phyloP scores from a whole-genome alignment of 2,113 vertebrate genomes.

The Brienomyrus longianalis region DNA sequence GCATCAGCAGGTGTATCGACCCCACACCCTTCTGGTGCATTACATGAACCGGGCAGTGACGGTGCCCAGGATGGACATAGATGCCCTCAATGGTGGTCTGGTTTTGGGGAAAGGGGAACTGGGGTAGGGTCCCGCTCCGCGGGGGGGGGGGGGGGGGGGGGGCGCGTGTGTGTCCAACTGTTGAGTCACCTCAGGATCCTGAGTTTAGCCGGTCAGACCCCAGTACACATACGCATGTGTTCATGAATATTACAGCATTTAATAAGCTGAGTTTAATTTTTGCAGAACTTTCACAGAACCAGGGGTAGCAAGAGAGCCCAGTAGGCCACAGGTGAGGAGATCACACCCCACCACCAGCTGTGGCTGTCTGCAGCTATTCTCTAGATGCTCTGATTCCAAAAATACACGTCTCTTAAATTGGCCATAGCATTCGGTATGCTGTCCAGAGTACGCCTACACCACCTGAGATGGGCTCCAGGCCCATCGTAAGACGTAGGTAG shows the following conservation, averaged over 20 bases:
- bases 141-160: background rate
- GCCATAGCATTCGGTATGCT: background rate
- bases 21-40: background rate
- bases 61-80: background rate
- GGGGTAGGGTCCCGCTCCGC: background rate
- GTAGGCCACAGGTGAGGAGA: background rate
- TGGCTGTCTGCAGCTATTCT: background rate
- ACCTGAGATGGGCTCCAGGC: background rate
- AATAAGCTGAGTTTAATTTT: background rate
- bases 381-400: background rate
- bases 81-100: background rate
- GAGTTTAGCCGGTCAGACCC: background rate
- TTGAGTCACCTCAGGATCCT: background rate
- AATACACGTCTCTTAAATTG: background rate
- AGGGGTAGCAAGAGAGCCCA: background rate
- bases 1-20: background rate
- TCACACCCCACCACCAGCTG: background rate
- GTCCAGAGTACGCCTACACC: background rate
- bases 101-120: background rate
- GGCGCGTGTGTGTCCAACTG: background rate
- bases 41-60: background rate
- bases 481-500: background rate
- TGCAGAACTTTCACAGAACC: background rate
- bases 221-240: background rate
- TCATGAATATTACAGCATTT: background rate